A percentile compares a stretch with the other conserved stretches of the same genome.
Evolutionary conservation across 2,888 invertebrate genomes (phyloP).

Genomic region (Caenorhabditis uteleia): DNA sequence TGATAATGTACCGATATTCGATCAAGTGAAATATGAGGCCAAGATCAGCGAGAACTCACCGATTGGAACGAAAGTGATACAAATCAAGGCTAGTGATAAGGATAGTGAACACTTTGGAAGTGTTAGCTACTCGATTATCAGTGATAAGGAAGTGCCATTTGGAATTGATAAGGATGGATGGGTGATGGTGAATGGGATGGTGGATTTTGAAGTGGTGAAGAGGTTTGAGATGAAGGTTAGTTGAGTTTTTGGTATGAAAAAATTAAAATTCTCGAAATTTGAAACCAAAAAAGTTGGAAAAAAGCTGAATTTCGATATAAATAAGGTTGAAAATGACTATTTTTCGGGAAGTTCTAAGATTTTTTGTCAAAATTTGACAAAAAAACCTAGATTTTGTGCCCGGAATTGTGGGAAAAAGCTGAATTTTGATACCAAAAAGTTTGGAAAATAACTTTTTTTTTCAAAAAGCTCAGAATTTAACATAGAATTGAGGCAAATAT

Average conservation of each 20-base stretch:
- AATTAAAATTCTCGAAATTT: neutral
- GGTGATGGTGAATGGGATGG: conserved; percentile 32
- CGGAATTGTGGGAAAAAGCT: too few species aligned
- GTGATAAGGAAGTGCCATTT: conserved; percentile 36
- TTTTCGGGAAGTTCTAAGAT: too few species aligned
- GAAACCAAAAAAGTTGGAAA: too few species aligned
- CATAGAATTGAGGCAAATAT: too few species aligned
- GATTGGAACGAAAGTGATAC: conserved; percentile 53
- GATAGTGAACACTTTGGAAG: conserved; percentile 87
- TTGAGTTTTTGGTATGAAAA: too few species aligned
- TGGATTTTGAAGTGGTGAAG: conserved; percentile 54
- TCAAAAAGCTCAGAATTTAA: too few species aligned
- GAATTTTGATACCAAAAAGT: too few species aligned
- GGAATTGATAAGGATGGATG: conserved; percentile 51
- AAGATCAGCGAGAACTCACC: conserved; percentile 54
- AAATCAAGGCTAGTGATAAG: conserved; percentile 81
- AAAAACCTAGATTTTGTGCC: too few species aligned
- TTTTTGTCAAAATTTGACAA: too few species aligned
- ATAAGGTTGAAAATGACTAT: too few species aligned
- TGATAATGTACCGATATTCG: conserved; percentile 62
- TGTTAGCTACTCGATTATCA: conserved; percentile 76
- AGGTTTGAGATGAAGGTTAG: conserved; percentile 13
- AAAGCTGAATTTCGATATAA: too few species aligned
- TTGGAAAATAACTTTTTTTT: too few species aligned
- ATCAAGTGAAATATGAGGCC: conserved; percentile 47